These are phyloP conservation scores for Phrynocephalus forsythii DNA, from an alignment of 2,797 vertebrate species.

Conservation along the genomic window DNA sequence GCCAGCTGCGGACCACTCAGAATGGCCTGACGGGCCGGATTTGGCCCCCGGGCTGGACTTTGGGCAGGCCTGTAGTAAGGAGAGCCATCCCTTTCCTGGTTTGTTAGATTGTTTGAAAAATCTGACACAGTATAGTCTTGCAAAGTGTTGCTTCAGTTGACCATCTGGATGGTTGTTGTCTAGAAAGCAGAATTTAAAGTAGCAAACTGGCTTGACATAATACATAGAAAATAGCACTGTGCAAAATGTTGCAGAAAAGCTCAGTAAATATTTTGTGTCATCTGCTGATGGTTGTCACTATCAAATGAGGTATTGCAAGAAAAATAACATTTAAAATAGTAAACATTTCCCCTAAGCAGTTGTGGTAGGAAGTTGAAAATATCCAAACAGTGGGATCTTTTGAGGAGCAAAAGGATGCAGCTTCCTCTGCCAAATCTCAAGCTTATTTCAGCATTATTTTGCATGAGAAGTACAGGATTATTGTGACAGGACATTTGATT, in stretches of 20 bases:
- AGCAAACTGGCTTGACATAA: not conserved
- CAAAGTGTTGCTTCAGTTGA: not conserved
- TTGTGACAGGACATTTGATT: conserved; percentile 14
- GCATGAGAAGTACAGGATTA: not conserved
- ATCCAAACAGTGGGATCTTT: not conserved
- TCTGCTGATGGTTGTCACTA: no score
- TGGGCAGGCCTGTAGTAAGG: not conserved
- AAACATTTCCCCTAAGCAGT: not conserved
- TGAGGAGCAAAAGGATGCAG: conserved; percentile 6
- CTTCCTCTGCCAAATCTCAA: conserved; percentile 26
- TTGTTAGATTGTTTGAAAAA: not conserved
- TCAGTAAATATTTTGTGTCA: not conserved
- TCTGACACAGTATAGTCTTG: not conserved
- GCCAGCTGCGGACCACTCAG: no score
- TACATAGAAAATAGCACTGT: not conserved
- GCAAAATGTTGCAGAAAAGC: not conserved
- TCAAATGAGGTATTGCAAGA: conserved; percentile 12
- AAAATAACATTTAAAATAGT: not conserved
- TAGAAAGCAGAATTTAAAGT: not conserved
- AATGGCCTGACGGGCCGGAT: no score
- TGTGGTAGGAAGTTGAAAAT: conserved; percentile 15
- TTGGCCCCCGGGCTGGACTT: no score
- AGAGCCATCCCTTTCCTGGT: no score
- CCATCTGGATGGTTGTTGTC: not conserved
- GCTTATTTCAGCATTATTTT: not conserved